These are phyloP conservation scores for Philotrypesis tridentata DNA, from an alignment of 1,140 invertebrate species.

Conservation along the genomic window DNA sequence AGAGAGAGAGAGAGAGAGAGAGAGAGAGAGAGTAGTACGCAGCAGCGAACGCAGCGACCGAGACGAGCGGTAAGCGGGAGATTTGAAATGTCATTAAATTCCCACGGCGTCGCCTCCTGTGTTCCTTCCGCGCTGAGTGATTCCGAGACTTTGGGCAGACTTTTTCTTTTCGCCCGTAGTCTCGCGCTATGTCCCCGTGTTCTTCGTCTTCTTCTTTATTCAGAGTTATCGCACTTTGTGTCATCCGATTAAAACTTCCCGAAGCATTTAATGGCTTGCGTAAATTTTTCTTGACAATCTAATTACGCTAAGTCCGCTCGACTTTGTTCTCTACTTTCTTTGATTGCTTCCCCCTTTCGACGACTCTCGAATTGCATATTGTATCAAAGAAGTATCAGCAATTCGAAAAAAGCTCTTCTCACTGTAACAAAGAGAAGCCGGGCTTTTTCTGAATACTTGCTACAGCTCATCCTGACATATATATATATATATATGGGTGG, in stretches of 20 bases:
- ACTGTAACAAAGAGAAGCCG: background rate
- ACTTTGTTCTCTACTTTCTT: background rate
- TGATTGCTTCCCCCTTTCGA: background rate
- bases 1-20: too few species aligned
- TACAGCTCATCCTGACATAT: too few species aligned
- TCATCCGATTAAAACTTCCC: slow-evolving; percentile 15
- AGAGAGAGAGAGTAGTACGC: background rate
- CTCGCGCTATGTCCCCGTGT: background rate
- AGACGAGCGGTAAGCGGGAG: slow-evolving; percentile 59
- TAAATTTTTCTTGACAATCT: slow-evolving; percentile 19
- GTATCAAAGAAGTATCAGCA: background rate
- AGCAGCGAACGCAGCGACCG: background rate
- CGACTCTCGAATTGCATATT: background rate
- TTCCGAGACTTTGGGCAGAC: background rate
- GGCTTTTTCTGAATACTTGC: too few species aligned
- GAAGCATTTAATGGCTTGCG: slow-evolving; percentile 16
- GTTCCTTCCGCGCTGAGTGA: slow-evolving; percentile 11
- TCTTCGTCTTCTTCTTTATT: slow-evolving; percentile 10
- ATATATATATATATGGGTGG: too few species aligned
- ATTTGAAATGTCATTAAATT: slow-evolving; percentile 63
- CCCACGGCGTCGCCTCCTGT: slow-evolving; percentile 21
- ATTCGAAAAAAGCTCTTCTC: background rate
- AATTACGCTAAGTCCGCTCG: background rate
- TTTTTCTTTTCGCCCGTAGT: background rate
- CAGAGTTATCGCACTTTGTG: slow-evolving; percentile 29